These are phyloP conservation scores for Heliornis fulica DNA, from an alignment of 2,113 vertebrate species.

Conservation along the genomic window DNA sequence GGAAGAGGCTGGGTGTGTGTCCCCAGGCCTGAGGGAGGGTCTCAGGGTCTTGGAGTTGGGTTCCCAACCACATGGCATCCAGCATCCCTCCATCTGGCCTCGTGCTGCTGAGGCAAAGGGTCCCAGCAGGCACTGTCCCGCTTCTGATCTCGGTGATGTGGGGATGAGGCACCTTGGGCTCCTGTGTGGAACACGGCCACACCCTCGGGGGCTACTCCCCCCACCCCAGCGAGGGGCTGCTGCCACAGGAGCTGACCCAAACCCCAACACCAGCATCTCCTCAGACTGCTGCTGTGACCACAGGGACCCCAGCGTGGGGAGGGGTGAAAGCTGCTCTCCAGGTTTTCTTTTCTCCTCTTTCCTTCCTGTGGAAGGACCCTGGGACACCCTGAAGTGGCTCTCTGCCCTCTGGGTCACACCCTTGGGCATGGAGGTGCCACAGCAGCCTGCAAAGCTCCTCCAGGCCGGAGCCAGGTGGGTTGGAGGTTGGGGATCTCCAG, in stretches of 20 bases:
- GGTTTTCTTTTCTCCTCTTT: neutral
- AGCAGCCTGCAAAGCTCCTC: neutral
- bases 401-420: rapidly evolving
- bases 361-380: neutral
- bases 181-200: rapidly evolving
- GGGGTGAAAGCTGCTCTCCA: rapidly evolving
- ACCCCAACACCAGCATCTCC: neutral
- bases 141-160: neutral
- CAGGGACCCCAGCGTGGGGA: rapidly evolving
- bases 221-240: neutral
- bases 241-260: neutral
- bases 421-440: rapidly evolving
- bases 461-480: rapidly evolving
- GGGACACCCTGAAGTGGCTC: neutral
- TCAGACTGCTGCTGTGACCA: neutral
- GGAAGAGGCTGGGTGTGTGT: rapidly evolving
- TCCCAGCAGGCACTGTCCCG: neutral
- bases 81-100: neutral
- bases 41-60: neutral
- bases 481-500: rapidly evolving
- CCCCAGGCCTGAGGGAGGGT: neutral
- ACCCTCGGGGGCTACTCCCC: neutral
- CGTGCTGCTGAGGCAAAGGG: rapidly evolving
- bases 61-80: rapidly evolving
- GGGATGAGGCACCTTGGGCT: neutral